A percentile compares a stretch with the other conserved stretches of the same genome.
Conservation (phyloP, 2,797 vertebrate genomes). For the Austrolebias charrua region DNA sequence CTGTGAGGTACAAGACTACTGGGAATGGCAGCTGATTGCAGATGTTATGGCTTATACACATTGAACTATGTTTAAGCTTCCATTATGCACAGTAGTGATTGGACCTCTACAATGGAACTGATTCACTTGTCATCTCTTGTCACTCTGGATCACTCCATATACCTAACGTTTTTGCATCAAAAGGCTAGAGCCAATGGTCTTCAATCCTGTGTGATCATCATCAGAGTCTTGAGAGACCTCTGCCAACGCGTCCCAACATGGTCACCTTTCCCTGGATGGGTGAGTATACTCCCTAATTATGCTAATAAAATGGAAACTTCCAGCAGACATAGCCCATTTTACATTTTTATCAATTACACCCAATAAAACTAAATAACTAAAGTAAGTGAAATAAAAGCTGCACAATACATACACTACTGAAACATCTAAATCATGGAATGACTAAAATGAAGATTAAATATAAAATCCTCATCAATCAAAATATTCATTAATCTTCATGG, state of each 20-base stretch:
- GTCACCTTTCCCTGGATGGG: constrained; percentile 98
- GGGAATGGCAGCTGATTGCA: constrained; percentile 92
- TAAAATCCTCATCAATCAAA: no score
- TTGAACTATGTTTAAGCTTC: constrained; percentile 85
- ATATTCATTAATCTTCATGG: no score
- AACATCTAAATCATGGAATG: no score
- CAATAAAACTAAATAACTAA: no score
- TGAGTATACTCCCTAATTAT: constrained; percentile 57
- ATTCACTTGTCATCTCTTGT: constrained; percentile 63
- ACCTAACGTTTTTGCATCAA: constrained; percentile 87
- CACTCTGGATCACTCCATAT: constrained; percentile 70
- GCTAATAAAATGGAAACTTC: no score
- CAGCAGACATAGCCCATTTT: no score
- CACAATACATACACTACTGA: no score
- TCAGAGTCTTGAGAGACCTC: constrained; percentile 96
- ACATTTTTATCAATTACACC: no score
- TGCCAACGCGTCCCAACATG: constrained; percentile 96
- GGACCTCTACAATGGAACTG: constrained; percentile 80
- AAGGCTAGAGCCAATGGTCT: constrained; percentile 99
- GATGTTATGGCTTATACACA: constrained; percentile 69
- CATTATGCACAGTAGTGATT: constrained; percentile 95
- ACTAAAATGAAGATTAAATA: no score
- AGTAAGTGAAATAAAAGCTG: no score
- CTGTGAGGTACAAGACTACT: constrained; percentile 95
- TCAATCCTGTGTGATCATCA: constrained; percentile 98